Conservation (phyloP, 2,113 vertebrate species). For the Bostrychus sinensis region DNA sequence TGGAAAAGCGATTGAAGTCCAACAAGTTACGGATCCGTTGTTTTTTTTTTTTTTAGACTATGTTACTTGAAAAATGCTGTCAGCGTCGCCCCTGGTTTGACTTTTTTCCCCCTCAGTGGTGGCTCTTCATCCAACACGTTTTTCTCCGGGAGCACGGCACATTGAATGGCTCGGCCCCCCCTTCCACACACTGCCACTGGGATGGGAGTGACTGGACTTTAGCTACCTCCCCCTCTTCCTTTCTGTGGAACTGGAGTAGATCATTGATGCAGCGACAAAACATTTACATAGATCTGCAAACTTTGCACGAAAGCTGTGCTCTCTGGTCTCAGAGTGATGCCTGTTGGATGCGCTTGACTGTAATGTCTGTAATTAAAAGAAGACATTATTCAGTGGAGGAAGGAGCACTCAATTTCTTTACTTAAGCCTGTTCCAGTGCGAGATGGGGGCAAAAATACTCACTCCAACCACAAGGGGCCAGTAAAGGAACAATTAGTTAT, state of each 20-base stretch:
- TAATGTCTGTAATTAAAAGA: too few relatives aligned
- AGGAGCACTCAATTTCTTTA: too few relatives aligned
- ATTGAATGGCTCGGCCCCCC: conserved; percentile 64
- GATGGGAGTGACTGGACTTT: conserved; percentile 52
- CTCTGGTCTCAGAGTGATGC: too few relatives aligned
- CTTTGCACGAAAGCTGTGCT: background rate
- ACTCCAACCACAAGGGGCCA: too few relatives aligned
- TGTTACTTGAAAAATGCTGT: background rate
- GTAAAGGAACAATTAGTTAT: too few relatives aligned
- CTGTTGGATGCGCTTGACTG: too few relatives aligned
- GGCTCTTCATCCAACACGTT: conserved; percentile 64
- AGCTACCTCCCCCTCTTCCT: conserved; percentile 25
- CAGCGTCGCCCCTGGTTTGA: background rate
- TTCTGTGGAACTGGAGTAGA: background rate
- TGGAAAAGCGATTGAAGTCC: conserved; percentile 23
- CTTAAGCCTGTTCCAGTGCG: too few relatives aligned
- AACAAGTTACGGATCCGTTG: background rate
- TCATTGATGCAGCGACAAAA: conserved; percentile 1
- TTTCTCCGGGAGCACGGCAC: conserved; percentile 50
- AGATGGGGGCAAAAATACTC: too few relatives aligned
- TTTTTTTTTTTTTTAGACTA: background rate
- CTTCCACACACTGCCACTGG: conserved; percentile 8
- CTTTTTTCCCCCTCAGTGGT: conserved; percentile 9
- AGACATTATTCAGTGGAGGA: too few relatives aligned
- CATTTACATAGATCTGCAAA: too few relatives aligned